These are phyloP conservation scores for Thunnus thynnus DNA, from an alignment of 2,113 vertebrate genomes.

Conservation along the genomic window DNA sequence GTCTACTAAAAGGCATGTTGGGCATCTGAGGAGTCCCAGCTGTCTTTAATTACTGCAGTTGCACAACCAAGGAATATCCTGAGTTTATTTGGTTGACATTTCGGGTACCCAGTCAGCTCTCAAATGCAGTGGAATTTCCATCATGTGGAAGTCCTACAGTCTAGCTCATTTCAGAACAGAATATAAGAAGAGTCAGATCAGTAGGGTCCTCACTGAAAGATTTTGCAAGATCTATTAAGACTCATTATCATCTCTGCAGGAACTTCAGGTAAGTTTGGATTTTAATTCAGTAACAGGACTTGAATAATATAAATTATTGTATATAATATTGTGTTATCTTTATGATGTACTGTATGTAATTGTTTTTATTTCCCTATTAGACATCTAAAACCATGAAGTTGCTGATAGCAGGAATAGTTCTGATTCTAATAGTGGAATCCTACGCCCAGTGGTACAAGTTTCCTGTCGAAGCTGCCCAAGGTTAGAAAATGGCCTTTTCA, in stretches of 20 bases:
- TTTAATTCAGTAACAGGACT: not conserved
- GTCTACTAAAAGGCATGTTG: too few species aligned
- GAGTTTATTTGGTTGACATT: not conserved
- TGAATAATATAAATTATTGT: not conserved
- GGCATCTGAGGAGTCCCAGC: too few species aligned
- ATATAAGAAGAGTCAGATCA: slow-evolving; percentile 16
- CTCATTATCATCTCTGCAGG: not conserved
- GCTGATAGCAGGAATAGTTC: slow-evolving; percentile 48
- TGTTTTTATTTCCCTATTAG: not conserved
- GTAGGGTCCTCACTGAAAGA: not conserved
- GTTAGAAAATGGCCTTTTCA: slow-evolving; percentile 26
- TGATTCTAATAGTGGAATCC: slow-evolving; percentile 46
- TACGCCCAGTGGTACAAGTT: slow-evolving; percentile 63
- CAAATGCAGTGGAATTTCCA: not conserved
- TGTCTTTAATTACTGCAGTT: not conserved
- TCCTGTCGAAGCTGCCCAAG: slow-evolving; percentile 29
- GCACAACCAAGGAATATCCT: not conserved
- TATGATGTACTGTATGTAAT: not conserved
- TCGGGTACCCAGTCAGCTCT: too few species aligned
- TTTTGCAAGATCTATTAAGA: not conserved
- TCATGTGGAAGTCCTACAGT: not conserved
- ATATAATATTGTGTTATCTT: not conserved
- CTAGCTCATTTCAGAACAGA: not conserved
- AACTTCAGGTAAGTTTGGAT: not conserved
- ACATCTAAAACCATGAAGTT: slow-evolving; percentile 69